These are phyloP conservation scores for Apus apus DNA, from an alignment of 2,113 vertebrate species.

Conservation along the genomic window DNA sequence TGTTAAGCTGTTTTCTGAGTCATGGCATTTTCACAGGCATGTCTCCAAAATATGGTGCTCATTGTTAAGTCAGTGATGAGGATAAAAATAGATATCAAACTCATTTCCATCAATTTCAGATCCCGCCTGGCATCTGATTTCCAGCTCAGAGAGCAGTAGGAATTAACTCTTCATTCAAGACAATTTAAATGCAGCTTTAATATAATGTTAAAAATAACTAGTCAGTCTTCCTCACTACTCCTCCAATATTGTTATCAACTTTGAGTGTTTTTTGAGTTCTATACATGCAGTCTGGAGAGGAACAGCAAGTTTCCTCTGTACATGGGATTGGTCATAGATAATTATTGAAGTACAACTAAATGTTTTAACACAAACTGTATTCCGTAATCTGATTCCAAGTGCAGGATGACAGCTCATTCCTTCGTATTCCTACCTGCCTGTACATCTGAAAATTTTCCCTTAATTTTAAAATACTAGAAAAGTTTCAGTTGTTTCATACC, in stretches of 20 bases:
- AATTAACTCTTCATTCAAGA: conserved; percentile 56
- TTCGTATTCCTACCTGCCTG: not conserved
- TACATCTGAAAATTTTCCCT: not conserved
- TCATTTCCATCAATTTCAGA: conserved; percentile 62
- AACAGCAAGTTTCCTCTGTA: not conserved
- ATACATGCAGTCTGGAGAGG: not conserved
- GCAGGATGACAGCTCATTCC: not conserved
- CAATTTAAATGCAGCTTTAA: conserved; percentile 35
- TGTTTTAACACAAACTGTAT: not conserved
- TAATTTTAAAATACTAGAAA: not conserved
- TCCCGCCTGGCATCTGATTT: conserved; percentile 54
- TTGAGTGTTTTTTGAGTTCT: not conserved
- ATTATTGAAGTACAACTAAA: not conserved
- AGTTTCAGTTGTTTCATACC: not conserved
- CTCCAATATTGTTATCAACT: not conserved
- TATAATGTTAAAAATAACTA: conserved; percentile 45
- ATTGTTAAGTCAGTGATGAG: conserved; percentile 68
- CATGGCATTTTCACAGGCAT: conserved; percentile 70
- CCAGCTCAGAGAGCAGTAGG: conserved; percentile 42
- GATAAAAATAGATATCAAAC: conserved; percentile 65
- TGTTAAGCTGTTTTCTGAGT: conserved; percentile 73
- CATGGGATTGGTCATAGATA: not conserved
- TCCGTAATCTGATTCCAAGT: not conserved
- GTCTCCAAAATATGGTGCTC: conserved; percentile 66
- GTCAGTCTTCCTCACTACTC: conserved; percentile 8